phyloP scores from a whole-genome alignment of 2,888 invertebrate species.

The Leptura quadrifasciata region DNA sequence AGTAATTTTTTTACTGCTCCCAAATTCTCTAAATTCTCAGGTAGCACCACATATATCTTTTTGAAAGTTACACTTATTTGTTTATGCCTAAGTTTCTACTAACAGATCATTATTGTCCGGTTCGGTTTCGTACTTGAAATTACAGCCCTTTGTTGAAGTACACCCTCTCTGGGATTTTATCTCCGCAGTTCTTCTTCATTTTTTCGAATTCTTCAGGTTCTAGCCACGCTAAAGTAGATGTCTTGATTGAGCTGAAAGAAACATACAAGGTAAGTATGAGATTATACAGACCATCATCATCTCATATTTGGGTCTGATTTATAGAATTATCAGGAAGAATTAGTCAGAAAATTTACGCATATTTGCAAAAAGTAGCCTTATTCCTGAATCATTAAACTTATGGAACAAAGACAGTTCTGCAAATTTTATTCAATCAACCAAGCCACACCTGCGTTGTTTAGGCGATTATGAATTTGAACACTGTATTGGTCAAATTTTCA shows the following conservation, averaged over 20 bases:
- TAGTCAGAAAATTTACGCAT: too few relatives aligned
- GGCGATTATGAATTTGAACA: too few relatives aligned
- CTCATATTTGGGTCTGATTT: too few relatives aligned
- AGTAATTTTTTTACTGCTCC: neutral
- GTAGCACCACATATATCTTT: slow-evolving; percentile 44
- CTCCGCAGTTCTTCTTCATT: slow-evolving; percentile 79
- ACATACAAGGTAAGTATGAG: slow-evolving; percentile 15
- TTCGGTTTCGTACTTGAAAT: slow-evolving; percentile 62
- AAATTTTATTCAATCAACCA: too few relatives aligned
- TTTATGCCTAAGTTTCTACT: slow-evolving; percentile 39
- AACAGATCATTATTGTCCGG: slow-evolving; percentile 35
- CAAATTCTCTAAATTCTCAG: slow-evolving; percentile 28
- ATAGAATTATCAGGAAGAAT: too few relatives aligned
- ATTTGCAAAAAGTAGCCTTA: too few relatives aligned
- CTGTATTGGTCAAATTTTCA: too few relatives aligned
- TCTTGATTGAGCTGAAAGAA: slow-evolving; percentile 74
- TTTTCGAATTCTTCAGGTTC: slow-evolving; percentile 85
- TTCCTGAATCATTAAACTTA: too few relatives aligned
- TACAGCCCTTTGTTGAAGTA: slow-evolving; percentile 95
- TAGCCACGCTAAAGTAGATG: slow-evolving; percentile 82
- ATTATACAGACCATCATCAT: too few relatives aligned
- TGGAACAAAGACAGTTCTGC: too few relatives aligned
- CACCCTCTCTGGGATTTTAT: slow-evolving; percentile 82
- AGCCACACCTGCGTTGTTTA: too few relatives aligned
- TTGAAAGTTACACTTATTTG: slow-evolving; percentile 55